Evolutionary conservation across 2,113 vertebrate genomes (phyloP), one percentile per base, ranked within the genome.

Genomic region (Syngnathus typhle): DNA sequence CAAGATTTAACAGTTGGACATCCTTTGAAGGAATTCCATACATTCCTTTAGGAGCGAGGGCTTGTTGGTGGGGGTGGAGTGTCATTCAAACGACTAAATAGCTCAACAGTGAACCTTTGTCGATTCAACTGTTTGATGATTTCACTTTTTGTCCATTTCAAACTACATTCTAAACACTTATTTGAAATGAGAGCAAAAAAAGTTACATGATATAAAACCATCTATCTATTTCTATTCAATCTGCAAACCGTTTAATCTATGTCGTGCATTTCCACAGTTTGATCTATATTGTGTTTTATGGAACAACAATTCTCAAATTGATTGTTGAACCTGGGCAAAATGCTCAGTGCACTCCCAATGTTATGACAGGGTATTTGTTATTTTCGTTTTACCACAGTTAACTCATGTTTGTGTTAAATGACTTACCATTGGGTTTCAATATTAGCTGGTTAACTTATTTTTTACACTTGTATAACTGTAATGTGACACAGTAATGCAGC

Each of bases 1-100:
- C 80, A 84, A 64, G 56, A 61, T 78, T 65, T 64, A 85, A 85
- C 87, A 80, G 84, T 79, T 82, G 80, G 83, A 83, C 52, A 36
- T 75, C 73, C 38, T 84, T 73, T 70, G 38, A 72, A 74, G 70
- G 47, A 76, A 89, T 85, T 86, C 84, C 47, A 73, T 18, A 58
- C 69, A 87, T 88, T 88, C 78, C 74, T 79, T 72, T 18, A 58
- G n/a, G 7, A 55, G 49, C 15, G n/a, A 39, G 19, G 36, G 49
- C 18, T 65, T 39, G 19, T 38, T 52, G 11, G 16, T 38, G 49
- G 36, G 13, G 62, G 12, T 16, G n/a, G 70, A 71, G 60, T 59
- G 54, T 37, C 7, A 47, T 71, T 77, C 55, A 80, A 83, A 73
- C 18, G 32, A 59, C 83, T 80, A 75, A 74, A 63, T 76, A 85